These are phyloP conservation scores for Chelmon rostratus DNA, from an alignment of 2,797 vertebrate genomes.

Conservation along the genomic window DNA sequence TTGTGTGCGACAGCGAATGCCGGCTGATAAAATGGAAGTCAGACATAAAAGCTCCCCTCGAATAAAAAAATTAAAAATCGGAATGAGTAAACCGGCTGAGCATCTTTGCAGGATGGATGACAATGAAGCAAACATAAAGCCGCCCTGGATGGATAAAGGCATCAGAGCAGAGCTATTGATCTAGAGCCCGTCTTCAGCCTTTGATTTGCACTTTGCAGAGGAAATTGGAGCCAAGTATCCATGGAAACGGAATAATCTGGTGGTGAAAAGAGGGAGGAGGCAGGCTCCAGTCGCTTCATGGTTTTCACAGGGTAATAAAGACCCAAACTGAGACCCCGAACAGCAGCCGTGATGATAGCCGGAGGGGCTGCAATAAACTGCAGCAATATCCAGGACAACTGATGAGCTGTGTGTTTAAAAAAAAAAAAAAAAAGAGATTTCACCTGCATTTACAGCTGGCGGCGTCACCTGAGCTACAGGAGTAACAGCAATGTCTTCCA, in stretches of 20 bases:
- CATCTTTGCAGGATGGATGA: background rate
- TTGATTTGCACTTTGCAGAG: conserved; percentile 59
- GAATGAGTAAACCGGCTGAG: background rate
- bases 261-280: background rate
- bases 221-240: conserved; percentile 63
- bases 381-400: background rate
- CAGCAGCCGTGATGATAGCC: background rate
- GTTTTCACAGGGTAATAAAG: conserved; percentile 26
- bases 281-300: conserved; percentile 15
- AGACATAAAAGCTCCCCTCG: background rate
- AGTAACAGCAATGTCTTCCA: background rate
- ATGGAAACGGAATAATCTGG: conserved; percentile 69
- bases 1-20: background rate
- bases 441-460: background rate
- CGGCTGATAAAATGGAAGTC: background rate
- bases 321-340: background rate
- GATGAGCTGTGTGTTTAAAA: background rate
- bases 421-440: background rate
- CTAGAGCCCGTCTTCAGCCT: conserved; percentile 30
- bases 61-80: background rate
- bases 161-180: conserved; percentile 47
- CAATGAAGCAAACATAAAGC: conserved; percentile 25
- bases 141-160: background rate
- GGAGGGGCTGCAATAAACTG: background rate
- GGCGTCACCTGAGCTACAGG: rapidly evolving